phyloP scores from a whole-genome alignment of 2,797 vertebrate species.

The Danio tinwini region DNA sequence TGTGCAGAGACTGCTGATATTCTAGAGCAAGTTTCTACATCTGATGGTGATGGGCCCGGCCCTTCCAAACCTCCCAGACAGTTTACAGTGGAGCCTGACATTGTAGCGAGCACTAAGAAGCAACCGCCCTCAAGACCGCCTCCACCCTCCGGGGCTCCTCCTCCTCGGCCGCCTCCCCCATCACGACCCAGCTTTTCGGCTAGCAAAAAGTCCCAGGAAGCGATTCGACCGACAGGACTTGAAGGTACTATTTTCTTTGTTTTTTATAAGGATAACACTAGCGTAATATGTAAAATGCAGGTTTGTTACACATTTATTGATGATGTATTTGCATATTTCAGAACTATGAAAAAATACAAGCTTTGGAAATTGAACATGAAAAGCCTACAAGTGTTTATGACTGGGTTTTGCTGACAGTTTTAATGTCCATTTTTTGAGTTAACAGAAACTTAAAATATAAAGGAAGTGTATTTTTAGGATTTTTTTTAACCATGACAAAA shows the following conservation, averaged over 20 bases:
- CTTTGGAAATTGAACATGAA: too few relatives aligned
- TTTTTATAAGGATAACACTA: too few relatives aligned
- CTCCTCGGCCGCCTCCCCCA: constrained; percentile 92
- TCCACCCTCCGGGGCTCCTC: constrained; percentile 86
- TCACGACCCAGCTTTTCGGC: constrained; percentile 85
- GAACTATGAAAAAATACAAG: too few relatives aligned
- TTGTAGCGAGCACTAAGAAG: constrained; percentile 98
- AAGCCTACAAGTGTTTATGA: too few relatives aligned
- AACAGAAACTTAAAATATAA: too few relatives aligned
- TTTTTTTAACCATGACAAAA: too few relatives aligned
- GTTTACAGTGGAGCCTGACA: constrained; percentile 91
- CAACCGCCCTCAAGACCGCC: constrained; percentile 89
- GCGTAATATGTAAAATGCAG: background rate
- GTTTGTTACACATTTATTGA: background rate
- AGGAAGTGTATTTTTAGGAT: too few relatives aligned
- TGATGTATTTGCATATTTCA: background rate
- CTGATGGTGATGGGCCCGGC: constrained; percentile 76
- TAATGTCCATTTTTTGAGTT: too few relatives aligned
- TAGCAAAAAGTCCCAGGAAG: constrained; percentile 89
- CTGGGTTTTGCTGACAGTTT: too few relatives aligned
- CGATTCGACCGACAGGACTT: constrained; percentile 80
- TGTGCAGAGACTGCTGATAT: constrained; percentile 72
- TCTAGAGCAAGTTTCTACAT: constrained; percentile 76
- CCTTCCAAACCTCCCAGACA: constrained; percentile 91
- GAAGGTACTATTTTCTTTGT: constrained; percentile 78